Evolutionary conservation across 2,888 invertebrate genomes (phyloP).

Genomic region (Drosophila acutilabella): DNA sequence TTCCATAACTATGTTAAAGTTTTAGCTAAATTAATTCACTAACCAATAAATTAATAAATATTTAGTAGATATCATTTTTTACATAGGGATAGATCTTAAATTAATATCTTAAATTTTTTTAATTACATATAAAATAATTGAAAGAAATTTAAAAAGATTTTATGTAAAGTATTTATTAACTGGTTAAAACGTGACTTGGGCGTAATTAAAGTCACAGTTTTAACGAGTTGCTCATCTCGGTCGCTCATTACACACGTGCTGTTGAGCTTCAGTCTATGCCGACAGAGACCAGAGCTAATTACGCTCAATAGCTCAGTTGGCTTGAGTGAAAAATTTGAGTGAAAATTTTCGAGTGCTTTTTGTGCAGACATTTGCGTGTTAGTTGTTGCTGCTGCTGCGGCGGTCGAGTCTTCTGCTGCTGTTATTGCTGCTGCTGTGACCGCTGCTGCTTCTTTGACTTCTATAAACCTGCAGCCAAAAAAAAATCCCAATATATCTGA

Average conservation of each 20-base stretch:
- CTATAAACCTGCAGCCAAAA: constrained; percentile 28
- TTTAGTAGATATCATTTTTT: no score
- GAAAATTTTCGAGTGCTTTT: constrained; percentile 33
- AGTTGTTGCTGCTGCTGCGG: constrained; percentile 10
- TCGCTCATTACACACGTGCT: constrained; percentile 18
- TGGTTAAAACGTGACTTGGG: background rate
- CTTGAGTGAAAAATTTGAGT: constrained; percentile 8
- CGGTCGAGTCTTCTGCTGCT: background rate
- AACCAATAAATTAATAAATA: no score
- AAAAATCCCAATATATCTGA: constrained; percentile 39
- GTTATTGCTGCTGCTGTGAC: background rate
- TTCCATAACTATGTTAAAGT: no score
- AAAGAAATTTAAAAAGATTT: no score
- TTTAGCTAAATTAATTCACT: no score
- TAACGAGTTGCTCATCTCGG: background rate
- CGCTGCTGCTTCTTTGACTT: constrained; percentile 19
- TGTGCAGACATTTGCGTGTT: constrained; percentile 65
- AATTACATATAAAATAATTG: no score
- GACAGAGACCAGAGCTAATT: constrained; percentile 1
- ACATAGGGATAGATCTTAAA: no score
- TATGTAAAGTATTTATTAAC: no score
- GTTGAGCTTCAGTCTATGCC: background rate
- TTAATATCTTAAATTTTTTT: no score
- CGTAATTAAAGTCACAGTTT: constrained; percentile 3
- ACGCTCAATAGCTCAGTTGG: constrained; percentile 8